phyloP scores from a whole-genome alignment of 2,113 vertebrate species.

The Falco punctatus region DNA sequence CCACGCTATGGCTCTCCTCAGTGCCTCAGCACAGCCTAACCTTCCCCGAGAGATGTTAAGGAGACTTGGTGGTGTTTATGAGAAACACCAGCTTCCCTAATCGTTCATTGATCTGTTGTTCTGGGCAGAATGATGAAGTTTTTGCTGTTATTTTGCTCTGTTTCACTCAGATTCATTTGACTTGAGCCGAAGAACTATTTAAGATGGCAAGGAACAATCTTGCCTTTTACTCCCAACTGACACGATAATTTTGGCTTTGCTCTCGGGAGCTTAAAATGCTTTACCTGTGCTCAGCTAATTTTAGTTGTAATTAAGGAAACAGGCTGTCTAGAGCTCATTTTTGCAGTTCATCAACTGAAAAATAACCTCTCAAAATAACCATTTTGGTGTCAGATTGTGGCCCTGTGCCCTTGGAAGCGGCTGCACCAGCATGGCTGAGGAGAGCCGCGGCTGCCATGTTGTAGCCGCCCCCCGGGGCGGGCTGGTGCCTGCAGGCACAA shows the following conservation, averaged over 20 bases:
- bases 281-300: neutral
- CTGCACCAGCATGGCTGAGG: fast-evolving
- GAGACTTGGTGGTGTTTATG: conserved; percentile 6
- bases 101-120: conserved; percentile 61
- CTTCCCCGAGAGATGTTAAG: neutral
- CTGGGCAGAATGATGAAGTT: conserved; percentile 9
- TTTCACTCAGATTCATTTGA: neutral
- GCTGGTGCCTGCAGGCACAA: neutral
- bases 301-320: neutral
- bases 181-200: neutral
- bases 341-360: neutral
- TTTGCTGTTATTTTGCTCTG: neutral
- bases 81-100: conserved; percentile 36
- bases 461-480: fast-evolving
- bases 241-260: conserved; percentile 15
- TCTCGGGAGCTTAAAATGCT: neutral
- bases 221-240: conserved; percentile 3
- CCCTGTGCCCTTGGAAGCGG: fast-evolving
- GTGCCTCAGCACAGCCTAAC: neutral
- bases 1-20: neutral
- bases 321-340: neutral
- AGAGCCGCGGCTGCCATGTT: neutral
- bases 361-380: neutral
- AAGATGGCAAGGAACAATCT: neutral
- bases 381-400: neutral